Evolutionary conservation across 2,797 vertebrate genomes (phyloP), one percentile per base, ranked within the genome.

Genomic region (Siniperca scherzeri): DNA sequence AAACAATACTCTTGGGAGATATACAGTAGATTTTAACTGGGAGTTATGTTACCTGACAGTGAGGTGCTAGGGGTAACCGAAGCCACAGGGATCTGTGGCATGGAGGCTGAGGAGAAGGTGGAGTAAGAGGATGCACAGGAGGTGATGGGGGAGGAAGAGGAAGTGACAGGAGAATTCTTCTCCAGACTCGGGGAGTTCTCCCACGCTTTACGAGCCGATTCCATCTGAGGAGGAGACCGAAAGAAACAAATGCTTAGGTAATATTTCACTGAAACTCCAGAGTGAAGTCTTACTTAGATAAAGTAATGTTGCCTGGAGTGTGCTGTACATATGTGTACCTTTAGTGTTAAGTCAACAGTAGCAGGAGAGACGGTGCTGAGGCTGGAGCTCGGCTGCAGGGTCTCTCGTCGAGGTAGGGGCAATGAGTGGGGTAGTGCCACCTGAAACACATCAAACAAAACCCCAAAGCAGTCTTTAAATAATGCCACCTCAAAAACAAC

Each of bases 121-220:
- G 90, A 99, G 92, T 99, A 99, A 3, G 96, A 97, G 11, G 97
- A 96, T 66, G 94, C 93, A 89, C 95, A 93, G 68, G 96, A 96
- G 48, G 96, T 96, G 70, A 98, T 97, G 14, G 98, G 97, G 83
- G 98, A 97, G 0, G 98, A 97, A 14, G 98, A 94, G 3, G 98
- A 97, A 12, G 98, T 97, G 86, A 97, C 98, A 0, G 98, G 98
- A 0, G 98, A 98, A 59, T 95, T 97, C 89, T 99, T 99, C 85
- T 99, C 99, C 80, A 99, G 94, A 79, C 96, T 99, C 1, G 98
- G 99, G 7, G 98, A 99, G 95, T 99, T 99, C 91, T 99, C 99
- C 99, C 99, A 99, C 0, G 99, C 99, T 92, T 99, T 99, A 33
- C 98, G 97, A 22, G 99, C 99, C 1, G 98, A 99, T 87, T 99